A percentile compares a stretch with the other conserved stretches of the same genome.
These are phyloP conservation scores for western clawed frog (Xenopus tropicalis) DNA, from an alignment of 2,113 vertebrate species.

Conservation along the genomic window DNA sequence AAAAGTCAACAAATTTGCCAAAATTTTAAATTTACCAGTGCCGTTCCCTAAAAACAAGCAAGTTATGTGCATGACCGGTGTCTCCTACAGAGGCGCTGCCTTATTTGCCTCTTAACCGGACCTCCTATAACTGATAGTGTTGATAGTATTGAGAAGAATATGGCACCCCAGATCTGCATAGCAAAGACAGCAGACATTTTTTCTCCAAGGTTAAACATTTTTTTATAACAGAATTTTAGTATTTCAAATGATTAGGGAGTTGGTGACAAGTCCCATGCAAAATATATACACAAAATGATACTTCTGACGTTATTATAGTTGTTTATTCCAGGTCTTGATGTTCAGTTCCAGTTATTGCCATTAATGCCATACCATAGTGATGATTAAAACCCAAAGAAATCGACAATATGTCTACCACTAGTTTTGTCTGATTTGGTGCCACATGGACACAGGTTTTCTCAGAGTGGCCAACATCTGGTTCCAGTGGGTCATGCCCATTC, in stretches of 20 bases:
- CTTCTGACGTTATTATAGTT: not conserved
- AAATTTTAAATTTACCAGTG: too few relatives aligned
- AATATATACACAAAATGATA: conserved; percentile 11
- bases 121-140: too few relatives aligned
- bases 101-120: too few relatives aligned
- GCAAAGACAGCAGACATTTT: too few relatives aligned
- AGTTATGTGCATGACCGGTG: too few relatives aligned
- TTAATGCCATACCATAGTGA: not conserved
- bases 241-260: conserved; percentile 31
- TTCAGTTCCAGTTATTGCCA: not conserved
- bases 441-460: conserved; percentile 95
- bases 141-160: too few relatives aligned
- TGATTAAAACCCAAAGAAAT: not conserved
- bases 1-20: too few relatives aligned
- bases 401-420: conserved; percentile 51
- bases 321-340: not conserved
- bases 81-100: too few relatives aligned
- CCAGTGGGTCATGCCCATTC: conserved; percentile 97
- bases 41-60: too few relatives aligned
- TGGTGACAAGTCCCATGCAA: conserved; percentile 64
- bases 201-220: too few relatives aligned
- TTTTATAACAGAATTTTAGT: not conserved
- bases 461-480: conserved; percentile 97
- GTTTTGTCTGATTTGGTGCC: conserved; percentile 85
- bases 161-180: too few relatives aligned